Evolutionary conservation across 2,888 invertebrate species (phyloP).

Genomic region (Nymphalis urticae): DNA sequence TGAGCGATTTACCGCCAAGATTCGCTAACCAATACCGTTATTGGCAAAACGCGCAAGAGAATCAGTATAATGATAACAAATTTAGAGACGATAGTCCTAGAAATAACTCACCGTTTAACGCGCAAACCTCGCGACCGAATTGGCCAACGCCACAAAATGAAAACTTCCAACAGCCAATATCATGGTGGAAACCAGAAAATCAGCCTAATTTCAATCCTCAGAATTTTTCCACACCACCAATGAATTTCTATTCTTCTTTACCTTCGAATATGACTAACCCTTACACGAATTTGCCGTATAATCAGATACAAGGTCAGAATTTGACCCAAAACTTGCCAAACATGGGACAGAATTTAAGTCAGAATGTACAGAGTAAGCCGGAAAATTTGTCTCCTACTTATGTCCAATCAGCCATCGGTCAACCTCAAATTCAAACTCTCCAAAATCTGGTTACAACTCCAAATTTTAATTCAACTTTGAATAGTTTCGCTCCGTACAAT

Average conservation of each 20-base stretch:
- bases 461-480: conserved; percentile 65
- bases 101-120: conserved; percentile 41
- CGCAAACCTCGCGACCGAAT: conserved; percentile 46
- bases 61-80: conserved; percentile 65
- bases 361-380: conserved; percentile 50
- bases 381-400: conserved; percentile 51
- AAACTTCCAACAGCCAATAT: conserved; percentile 50
- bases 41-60: conserved; percentile 70
- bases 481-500: conserved; percentile 57
- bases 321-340: conserved; percentile 29
- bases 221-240: conserved; percentile 45
- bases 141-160: conserved; percentile 50
- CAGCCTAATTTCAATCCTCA: conserved; percentile 47
- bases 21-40: conserved; percentile 75
- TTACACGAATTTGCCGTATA: conserved; percentile 55
- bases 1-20: conserved; percentile 71
- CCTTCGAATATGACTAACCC: conserved; percentile 52
- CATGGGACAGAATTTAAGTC: conserved; percentile 35
- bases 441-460: conserved; percentile 63
- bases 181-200: conserved; percentile 70
- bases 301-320: conserved; percentile 40
- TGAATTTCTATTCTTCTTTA: conserved; percentile 55
- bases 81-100: conserved; percentile 66
- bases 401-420: conserved; percentile 58
- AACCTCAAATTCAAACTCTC: conserved; percentile 60